Evolutionary conservation across 2,888 invertebrate genomes (phyloP).

Genomic region (Euphydryas editha): DNA sequence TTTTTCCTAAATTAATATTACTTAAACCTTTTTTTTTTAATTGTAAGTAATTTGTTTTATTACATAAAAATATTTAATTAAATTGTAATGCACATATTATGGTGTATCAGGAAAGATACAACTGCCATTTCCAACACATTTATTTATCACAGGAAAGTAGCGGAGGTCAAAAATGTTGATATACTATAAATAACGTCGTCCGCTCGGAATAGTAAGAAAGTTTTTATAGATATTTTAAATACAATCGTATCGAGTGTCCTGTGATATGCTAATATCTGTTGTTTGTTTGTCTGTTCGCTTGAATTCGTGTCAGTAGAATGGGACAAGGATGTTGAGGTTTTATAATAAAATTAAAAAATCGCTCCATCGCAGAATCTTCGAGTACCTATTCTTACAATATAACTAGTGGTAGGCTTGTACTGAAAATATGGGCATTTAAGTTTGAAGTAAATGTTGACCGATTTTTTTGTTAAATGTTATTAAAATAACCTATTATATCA

Average conservation of each 20-base stretch:
- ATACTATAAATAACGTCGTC: not conserved
- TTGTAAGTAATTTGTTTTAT: too few species aligned
- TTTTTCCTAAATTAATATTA: too few species aligned
- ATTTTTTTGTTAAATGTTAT: too few species aligned
- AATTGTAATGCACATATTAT: too few species aligned
- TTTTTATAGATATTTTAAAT: constrained; percentile 23
- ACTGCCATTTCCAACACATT: not conserved
- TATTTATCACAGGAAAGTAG: not conserved
- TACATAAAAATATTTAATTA: too few species aligned
- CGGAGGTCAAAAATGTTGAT: not conserved
- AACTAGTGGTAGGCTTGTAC: too few species aligned
- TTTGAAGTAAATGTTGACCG: too few species aligned
- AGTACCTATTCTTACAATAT: too few species aligned
- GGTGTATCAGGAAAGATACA: too few species aligned
- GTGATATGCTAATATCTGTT: constrained; percentile 4
- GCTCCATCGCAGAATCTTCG: not conserved
- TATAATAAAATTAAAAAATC: not conserved
- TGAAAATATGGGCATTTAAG: too few species aligned
- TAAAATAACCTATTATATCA: too few species aligned
- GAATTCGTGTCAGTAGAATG: not conserved
- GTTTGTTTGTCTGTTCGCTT: constrained; percentile 3
- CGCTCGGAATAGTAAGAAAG: constrained; percentile 3
- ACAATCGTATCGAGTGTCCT: constrained; percentile 16
- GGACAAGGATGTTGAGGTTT: not conserved
- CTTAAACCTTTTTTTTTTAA: too few species aligned